Base-by-base conservation (phyloP, 2,888 invertebrate genomes). In the Aporophyla nigra region DNA sequence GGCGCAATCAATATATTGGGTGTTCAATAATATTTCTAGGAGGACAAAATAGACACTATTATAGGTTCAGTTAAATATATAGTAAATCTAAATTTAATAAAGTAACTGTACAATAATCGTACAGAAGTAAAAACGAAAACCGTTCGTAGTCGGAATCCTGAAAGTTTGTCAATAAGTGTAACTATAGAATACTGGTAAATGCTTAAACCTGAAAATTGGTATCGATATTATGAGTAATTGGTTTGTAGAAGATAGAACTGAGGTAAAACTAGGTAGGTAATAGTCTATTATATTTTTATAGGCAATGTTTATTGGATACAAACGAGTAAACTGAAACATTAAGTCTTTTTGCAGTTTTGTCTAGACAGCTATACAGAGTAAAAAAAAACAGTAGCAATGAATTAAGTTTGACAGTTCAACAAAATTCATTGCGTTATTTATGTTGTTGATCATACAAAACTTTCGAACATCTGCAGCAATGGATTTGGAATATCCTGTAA, bases 111-210 rank as follows among this genome's bases (percentile, higher is more conserved):
- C 51, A 24, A 24, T 24, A 71, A 10, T 51, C 10, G 4, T 14
- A 63, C n/a, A n/a, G n/a, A n/a, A n/a, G n/a, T n/a, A n/a, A n/a
- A n/a, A n/a, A 10, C 43, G 14, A 59, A 58, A 19, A 21, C 59
- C 4, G 3, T 76, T 49, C 24, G 14, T 40, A 24, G 21, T 10
- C 16, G 1, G 16, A 49, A 58, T 49, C 46, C 56, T 16, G 21
- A 49, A 73, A 24, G 21, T 75, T 33, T 24, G 21, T 4, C 21
- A 71, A 21, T 6, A 27, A 76, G 19, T 74, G 19, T 54, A 33
- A 24, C 10, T 5, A 9, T 19, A 24, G 4, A 19, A n/a, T 49
- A 33, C 33, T 12, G 33, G 7, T 46, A 46, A 46, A 46, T 46
- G 12, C 43, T 10, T 9, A 43, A 10, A 43, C 43, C 43, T 33